Evolutionary conservation across 2,113 vertebrate species (phyloP).

Genomic region (Xiphorhynchus elegans): DNA sequence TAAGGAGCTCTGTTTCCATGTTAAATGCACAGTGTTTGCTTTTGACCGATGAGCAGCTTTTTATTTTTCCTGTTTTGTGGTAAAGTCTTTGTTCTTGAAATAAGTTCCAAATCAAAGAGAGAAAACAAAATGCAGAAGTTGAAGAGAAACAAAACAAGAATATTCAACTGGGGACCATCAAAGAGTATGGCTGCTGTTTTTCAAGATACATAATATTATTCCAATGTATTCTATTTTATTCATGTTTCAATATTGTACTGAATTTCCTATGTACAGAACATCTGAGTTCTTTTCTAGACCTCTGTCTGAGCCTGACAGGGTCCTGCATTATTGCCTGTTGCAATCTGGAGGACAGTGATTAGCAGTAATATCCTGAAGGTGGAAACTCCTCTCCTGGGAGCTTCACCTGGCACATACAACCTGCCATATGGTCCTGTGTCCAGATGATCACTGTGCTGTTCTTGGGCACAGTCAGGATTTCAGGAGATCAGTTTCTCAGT

Average conservation of each 20-base stretch:
- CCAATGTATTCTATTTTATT: neutral
- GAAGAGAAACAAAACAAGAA: neutral
- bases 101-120: neutral
- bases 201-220: neutral
- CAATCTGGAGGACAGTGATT: neutral
- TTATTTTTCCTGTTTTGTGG: neutral
- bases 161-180: neutral
- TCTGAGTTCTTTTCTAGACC: neutral
- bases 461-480: neutral
- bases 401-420: neutral
- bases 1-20: neutral
- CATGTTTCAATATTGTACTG: neutral
- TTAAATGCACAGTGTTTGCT: neutral
- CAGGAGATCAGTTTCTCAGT: neutral
- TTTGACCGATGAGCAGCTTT: neutral
- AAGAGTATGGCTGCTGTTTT: neutral
- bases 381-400: neutral
- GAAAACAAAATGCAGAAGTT: neutral
- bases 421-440: neutral
- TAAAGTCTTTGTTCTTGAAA: slow-evolving; percentile 21
- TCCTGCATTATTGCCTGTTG: neutral
- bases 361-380: neutral
- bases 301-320: neutral
- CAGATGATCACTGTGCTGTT: neutral
- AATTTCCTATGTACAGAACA: fast-evolving